Base-by-base conservation (phyloP, 2,888 invertebrate genomes). In the Horisme vitalbata region DNA sequence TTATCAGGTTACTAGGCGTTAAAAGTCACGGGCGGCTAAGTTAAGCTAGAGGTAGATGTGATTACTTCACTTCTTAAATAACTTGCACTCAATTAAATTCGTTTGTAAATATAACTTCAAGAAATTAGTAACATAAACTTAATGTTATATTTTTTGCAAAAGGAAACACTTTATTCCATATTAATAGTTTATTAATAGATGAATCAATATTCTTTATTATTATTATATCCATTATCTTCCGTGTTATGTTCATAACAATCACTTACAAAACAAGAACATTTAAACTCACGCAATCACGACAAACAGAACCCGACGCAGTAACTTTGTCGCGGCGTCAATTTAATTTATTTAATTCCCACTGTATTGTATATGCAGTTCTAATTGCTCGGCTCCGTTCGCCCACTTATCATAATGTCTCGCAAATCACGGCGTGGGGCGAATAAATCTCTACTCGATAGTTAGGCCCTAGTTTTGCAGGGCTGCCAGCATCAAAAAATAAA, bases 341-440 rank as follows among this genome's bases (percentile, higher is more conserved):
- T 73, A 75, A 80, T 77, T 77, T 76, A 81, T 81, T 79, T 78
- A 83, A 82, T 80, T 79, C 45, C 33, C 70, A 50, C 41, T 51
- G 45, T 50, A 41, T 49, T 49, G 48, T 77, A 74, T 72, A 72
- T 67, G 65, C 63, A 68, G 82, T 68, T 83, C 83, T 86, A 86
- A 85, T 85, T 85, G 84, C 78, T 70, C 68, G 66, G 64, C 68
- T 77, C 78, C 76, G 74, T 69, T 78, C 78, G 77, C 71, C 84
- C 85, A 86, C 87, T 88, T 87, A 87, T 88, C 86, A 86, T 88
- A 86, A 85, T 82, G 85, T 79, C 88, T 85, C 84, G 83, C 85
- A 87, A 87, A 86, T 86, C 86, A 86, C 78, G 71, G 73, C 71
- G 64, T 63, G 55, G 63, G 61, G 66, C 67, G 79, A 74, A 84